These are phyloP conservation scores for Leucoraja ocellata DNA, from an alignment of 2,797 vertebrate genomes.

Conservation along the genomic window DNA sequence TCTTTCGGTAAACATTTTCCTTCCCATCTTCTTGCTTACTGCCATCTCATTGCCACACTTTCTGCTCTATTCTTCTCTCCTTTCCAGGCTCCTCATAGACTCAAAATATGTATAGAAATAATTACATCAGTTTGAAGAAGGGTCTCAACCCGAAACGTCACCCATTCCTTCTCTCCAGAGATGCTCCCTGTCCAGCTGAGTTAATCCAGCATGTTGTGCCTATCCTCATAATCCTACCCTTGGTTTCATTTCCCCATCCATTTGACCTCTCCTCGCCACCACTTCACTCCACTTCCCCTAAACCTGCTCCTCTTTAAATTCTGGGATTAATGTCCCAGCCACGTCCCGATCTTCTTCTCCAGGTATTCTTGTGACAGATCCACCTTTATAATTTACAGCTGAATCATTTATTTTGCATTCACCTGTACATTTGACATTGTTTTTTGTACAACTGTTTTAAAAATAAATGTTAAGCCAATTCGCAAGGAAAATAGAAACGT, in stretches of 20 bases:
- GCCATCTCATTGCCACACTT: neutral
- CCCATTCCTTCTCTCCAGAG: too few species aligned
- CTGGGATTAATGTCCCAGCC: neutral
- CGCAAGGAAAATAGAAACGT: neutral
- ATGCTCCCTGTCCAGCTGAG: too few species aligned
- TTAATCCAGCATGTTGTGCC: too few species aligned
- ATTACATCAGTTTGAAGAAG: too few species aligned
- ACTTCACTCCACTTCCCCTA: neutral
- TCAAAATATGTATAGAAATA: too few species aligned
- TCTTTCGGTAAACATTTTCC: neutral
- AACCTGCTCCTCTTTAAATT: neutral
- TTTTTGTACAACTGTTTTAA: neutral
- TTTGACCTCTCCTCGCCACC: neutral
- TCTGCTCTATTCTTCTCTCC: neutral
- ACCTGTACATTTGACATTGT: neutral
- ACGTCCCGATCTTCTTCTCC: neutral
- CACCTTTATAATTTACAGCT: neutral
- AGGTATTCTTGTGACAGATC: neutral
- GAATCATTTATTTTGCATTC: neutral
- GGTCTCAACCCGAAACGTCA: too few species aligned
- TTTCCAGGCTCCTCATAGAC: neutral
- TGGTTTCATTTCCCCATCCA: neutral
- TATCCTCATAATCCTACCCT: neutral
- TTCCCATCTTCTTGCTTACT: neutral
- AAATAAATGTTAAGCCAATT: neutral